A percentile compares a stretch with the other conserved stretches of the same genome.
Evolutionary conservation across 2,113 vertebrate genomes (phyloP).

Genomic region (Chaetodon trifascialis): DNA sequence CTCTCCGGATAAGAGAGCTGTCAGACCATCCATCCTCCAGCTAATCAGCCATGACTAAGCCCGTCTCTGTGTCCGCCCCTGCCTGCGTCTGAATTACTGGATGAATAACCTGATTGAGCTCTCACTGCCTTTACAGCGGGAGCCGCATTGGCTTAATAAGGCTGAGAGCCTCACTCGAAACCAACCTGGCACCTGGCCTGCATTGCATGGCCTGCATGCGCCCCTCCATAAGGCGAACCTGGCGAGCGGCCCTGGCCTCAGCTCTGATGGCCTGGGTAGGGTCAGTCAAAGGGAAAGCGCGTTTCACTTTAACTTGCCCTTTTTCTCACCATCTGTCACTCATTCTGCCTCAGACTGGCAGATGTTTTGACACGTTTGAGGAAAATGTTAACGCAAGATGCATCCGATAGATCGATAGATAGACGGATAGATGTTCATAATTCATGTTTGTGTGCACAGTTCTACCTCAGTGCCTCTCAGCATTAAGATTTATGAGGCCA

Average conservation of each 20-base stretch:
- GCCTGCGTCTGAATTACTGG: constrained; percentile 49
- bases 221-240: constrained; percentile 6
- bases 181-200: constrained; percentile 50
- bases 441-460: constrained; percentile 9
- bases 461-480: constrained; percentile 11
- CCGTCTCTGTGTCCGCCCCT: constrained; percentile 44
- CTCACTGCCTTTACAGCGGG: constrained; percentile 45
- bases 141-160: constrained; percentile 60
- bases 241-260: constrained; percentile 32
- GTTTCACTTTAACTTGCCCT: background rate
- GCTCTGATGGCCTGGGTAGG: constrained; percentile 28
- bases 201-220: background rate
- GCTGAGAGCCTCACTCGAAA: constrained; percentile 52
- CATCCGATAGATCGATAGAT: background rate
- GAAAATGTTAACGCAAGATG: too few species aligned
- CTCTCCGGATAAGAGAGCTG: constrained; percentile 55
- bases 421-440: constrained; percentile 23
- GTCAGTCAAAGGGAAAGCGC: constrained; percentile 32
- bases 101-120: constrained; percentile 63
- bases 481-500: constrained; percentile 45
- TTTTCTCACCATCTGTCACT: background rate
- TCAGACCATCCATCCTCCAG: constrained; percentile 51
- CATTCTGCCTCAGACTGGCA: background rate
- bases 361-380: background rate
- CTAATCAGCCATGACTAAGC: constrained; percentile 69